Conservation (phyloP, 2,888 invertebrate genomes). For the Ligdia adustata region DNA sequence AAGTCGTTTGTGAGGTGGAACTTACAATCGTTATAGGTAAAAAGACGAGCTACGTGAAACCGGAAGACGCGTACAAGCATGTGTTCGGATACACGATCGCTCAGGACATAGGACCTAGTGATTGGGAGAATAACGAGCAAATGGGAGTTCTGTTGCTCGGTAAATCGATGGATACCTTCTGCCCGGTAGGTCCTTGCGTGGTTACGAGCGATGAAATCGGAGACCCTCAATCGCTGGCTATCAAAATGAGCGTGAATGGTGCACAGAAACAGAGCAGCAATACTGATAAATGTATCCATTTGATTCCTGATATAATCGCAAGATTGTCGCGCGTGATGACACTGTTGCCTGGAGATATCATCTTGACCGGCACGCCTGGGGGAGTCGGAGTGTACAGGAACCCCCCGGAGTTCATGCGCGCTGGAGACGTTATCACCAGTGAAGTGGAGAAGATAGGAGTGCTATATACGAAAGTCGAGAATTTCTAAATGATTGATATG, state of each 20-base stretch:
- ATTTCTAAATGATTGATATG: too few species aligned
- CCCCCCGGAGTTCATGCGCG: slow-evolving; percentile 90
- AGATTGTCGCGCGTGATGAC: slow-evolving; percentile 87
- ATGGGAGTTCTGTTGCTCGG: slow-evolving; percentile 91
- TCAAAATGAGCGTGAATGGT: slow-evolving; percentile 90
- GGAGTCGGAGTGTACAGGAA: slow-evolving; percentile 87
- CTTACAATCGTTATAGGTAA: slow-evolving; percentile 91
- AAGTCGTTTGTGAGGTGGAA: slow-evolving; percentile 93
- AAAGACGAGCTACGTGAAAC: slow-evolving; percentile 85
- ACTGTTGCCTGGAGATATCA: slow-evolving; percentile 91
- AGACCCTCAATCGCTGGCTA: slow-evolving; percentile 87
- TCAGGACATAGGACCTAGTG: slow-evolving; percentile 93
- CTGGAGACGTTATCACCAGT: slow-evolving; percentile 90
- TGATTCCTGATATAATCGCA: slow-evolving; percentile 88
- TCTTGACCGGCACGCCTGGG: slow-evolving; percentile 92
- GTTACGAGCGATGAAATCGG: slow-evolving; percentile 88
- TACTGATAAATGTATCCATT: slow-evolving; percentile 90
- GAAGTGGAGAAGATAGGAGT: slow-evolving; percentile 57
- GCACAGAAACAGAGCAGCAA: slow-evolving; percentile 89
- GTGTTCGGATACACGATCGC: slow-evolving; percentile 93
- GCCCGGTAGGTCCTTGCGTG: slow-evolving; percentile 92
- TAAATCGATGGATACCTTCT: slow-evolving; percentile 92
- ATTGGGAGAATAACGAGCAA: slow-evolving; percentile 90
- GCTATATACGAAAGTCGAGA: slow-evolving; percentile 47
- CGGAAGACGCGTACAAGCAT: slow-evolving; percentile 86